Base-by-base conservation (phyloP, 1,140 invertebrate species). In the Hylaeus anthracinus region DNA sequence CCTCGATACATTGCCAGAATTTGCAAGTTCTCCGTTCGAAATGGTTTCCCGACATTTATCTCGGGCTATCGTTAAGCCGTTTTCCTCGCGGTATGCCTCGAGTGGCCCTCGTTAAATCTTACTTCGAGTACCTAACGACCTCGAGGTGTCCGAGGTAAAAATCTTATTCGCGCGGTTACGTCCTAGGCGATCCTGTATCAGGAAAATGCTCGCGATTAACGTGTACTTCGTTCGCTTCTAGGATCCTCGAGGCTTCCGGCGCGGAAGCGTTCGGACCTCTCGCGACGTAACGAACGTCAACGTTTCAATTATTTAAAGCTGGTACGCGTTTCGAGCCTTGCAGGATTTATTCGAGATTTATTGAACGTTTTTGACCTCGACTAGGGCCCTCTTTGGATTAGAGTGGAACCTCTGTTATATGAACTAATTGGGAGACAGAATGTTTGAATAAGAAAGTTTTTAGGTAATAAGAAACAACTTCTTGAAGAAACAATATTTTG, bases 1-100 rank as follows among this genome's bases (percentile, higher is more conserved):
- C 51, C 60, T 51, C 37, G 71, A 51, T 60, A 43, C 55, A 67
- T 73, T 56, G 70, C 37, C 58, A 67, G 71, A 83, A 82, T 85
- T 75, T 75, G 64, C 65, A 41, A 72, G 43, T 43, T 58, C 48
- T n/a, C 39, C 61, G 66, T 72, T 45, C 53, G 41, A 12, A 12
- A 69, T n/a, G 56, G 51, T 64, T 72, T 69, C 73, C n/a, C 58
- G 71, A 63, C 60, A 51, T 78, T 70, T 55, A 39, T 58, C 77
- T 55, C 61, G 77, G 5, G 3, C 43, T 39, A 60, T 81, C 56
- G 26, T 65, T 60, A n/a, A 43, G 10, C 12, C n/a, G 9, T 58
- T 67, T 65, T 60, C 5, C 15, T 56, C n/a, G 51, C 14, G n/a
- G 53, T 56, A 26, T 58, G 43, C 69, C 66, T 67, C 43, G 12